Percentiles rank a stretch among this genome's conserved stretches.
Conservation (phyloP, 2,113 vertebrate genomes). For the Shinisaurus crocodilurus region DNA sequence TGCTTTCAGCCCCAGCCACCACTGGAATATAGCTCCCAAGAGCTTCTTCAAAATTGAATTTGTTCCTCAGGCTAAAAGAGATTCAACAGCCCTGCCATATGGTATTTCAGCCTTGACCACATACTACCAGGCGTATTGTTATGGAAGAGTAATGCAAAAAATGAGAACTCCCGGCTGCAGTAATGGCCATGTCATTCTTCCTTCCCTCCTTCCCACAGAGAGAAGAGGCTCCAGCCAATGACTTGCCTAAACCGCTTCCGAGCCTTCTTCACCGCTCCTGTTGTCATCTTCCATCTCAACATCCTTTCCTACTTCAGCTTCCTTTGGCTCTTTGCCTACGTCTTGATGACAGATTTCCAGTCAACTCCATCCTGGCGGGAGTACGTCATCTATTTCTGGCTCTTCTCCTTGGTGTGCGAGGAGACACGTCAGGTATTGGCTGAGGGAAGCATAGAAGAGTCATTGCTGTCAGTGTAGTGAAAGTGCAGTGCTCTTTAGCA, state of each 20-base stretch:
- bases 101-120: background rate
- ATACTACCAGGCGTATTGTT: background rate
- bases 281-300: conserved; percentile 93
- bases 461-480: too few species aligned
- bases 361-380: conserved; percentile 81
- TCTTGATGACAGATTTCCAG: conserved; percentile 95
- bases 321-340: conserved; percentile 90
- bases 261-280: conserved; percentile 83
- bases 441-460: background rate
- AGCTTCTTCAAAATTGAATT: too few species aligned
- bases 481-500: too few species aligned
- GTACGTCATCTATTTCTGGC: conserved; percentile 90
- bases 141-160: background rate
- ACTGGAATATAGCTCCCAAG: too few species aligned
- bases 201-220: conserved; percentile 43
- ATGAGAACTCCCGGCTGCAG: background rate
- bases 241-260: conserved; percentile 69
- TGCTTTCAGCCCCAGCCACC: too few species aligned
- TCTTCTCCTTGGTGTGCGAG: conserved; percentile 90
- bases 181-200: background rate
- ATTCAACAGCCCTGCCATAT: too few species aligned
- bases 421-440: conserved; percentile 89
- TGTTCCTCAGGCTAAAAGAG: too few species aligned
- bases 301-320: conserved; percentile 92
- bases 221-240: conserved; percentile 63